Percentiles rank a stretch among this genome's conserved stretches.
phyloP scores from a whole-genome alignment of 2,113 vertebrate species.

The Geococcyx californianus region DNA sequence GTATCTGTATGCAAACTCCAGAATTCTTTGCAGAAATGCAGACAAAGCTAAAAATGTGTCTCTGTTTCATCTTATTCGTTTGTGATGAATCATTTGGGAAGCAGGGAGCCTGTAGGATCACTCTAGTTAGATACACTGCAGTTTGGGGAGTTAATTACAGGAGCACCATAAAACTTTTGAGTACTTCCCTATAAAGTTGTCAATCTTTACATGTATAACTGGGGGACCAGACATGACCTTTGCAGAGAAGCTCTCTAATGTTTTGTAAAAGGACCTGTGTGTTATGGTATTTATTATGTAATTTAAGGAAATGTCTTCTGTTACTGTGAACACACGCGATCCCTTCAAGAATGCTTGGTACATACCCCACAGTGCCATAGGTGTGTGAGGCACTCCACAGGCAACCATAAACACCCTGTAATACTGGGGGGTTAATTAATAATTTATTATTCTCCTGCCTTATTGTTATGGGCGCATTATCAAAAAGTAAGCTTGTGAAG shows the following conservation, averaged over 20 bases:
- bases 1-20: background rate
- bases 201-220: background rate
- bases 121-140: background rate
- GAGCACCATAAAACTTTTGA: background rate
- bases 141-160: background rate
- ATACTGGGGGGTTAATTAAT: background rate
- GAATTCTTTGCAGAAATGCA: constrained; percentile 1
- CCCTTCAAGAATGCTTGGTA: background rate
- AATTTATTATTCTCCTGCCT: background rate
- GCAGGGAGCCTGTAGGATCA: background rate
- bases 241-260: background rate
- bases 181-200: background rate
- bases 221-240: background rate
- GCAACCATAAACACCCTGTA: background rate
- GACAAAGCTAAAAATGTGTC: background rate
- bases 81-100: background rate
- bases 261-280: background rate
- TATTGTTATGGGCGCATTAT: background rate
- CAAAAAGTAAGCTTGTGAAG: background rate
- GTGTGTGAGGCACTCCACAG: background rate
- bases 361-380: background rate
- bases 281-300: background rate
- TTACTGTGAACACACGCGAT: background rate
- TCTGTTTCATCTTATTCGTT: background rate
- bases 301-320: background rate